phyloP scores from a whole-genome alignment of 2,797 vertebrate species.

The Alosa sapidissima region DNA sequence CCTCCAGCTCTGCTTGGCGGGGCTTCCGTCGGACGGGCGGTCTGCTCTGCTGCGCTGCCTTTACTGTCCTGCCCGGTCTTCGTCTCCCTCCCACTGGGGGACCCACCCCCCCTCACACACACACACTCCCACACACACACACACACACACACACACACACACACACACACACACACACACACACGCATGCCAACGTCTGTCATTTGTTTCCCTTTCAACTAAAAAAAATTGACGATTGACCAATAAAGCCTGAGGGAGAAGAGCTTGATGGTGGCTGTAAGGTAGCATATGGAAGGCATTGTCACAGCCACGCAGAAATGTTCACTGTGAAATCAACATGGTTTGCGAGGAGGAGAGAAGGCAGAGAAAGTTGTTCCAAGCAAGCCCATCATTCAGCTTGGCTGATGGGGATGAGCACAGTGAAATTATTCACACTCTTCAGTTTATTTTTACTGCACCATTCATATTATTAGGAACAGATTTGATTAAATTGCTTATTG shows the following conservation, averaged over 20 bases:
- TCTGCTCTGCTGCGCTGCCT: conserved; percentile 55
- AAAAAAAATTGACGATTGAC: conserved; percentile 74
- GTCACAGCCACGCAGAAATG: conserved; percentile 55
- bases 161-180: neutral
- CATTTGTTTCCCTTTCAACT: conserved; percentile 79
- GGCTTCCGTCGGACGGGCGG: conserved; percentile 68
- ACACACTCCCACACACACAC: neutral
- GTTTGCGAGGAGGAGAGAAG: neutral
- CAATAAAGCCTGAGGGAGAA: conserved; percentile 74
- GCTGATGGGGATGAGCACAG: neutral
- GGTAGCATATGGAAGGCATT: conserved; percentile 69
- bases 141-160: neutral
- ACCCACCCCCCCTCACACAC: conserved; percentile 41
- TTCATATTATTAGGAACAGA: neutral
- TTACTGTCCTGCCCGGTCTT: conserved; percentile 75
- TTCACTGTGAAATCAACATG: conserved; percentile 56
- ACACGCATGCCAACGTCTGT: conserved; percentile 64
- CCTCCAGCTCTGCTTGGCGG: conserved; percentile 79
- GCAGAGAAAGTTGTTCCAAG: neutral
- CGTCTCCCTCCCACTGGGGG: conserved; percentile 69
- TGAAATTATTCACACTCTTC: neutral
- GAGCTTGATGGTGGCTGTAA: conserved; percentile 68
- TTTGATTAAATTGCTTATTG: neutral
- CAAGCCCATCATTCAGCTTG: neutral
- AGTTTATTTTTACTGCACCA: neutral